phyloP scores from a whole-genome alignment of 2,888 invertebrate genomes.

The Cheilosia grossa region DNA sequence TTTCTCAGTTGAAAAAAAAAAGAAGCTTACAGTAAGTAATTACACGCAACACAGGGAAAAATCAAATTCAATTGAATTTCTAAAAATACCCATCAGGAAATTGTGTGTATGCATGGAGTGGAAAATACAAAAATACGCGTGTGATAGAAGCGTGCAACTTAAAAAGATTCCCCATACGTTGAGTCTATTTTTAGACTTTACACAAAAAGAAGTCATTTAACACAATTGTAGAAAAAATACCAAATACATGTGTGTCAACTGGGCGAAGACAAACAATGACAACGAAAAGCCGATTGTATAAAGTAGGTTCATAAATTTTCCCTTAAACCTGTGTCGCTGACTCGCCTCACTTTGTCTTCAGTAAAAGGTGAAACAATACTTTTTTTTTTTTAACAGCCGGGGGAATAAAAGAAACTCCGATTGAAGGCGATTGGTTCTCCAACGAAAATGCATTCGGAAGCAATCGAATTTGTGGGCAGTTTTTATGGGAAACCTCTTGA shows the following conservation, averaged over 20 bases:
- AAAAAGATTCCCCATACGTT: constrained; percentile 56
- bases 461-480: not conserved
- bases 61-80: constrained; percentile 55
- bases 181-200: constrained; percentile 46
- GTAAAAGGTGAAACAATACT: constrained; percentile 14
- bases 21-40: constrained; percentile 10
- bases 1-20: not conserved
- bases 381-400: not conserved
- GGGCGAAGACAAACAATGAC: not conserved
- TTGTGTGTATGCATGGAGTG: constrained; percentile 49
- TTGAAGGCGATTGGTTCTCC: too few relatives aligned
- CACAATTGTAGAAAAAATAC: not conserved
- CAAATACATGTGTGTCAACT: constrained; percentile 18
- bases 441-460: too few relatives aligned
- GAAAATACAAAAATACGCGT: constrained; percentile 35
- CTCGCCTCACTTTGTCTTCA: constrained; percentile 24
- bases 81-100: constrained; percentile 59
- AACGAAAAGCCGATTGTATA: not conserved
- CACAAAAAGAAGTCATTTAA: constrained; percentile 26
- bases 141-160: constrained; percentile 47
- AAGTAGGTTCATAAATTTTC: constrained; percentile 7
- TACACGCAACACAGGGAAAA: constrained; percentile 13
- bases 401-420: too few relatives aligned
- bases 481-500: not conserved
- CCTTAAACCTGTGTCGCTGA: not conserved